phyloP scores from a whole-genome alignment of 1,140 invertebrate species.

The Drosophila fuyamai region DNA sequence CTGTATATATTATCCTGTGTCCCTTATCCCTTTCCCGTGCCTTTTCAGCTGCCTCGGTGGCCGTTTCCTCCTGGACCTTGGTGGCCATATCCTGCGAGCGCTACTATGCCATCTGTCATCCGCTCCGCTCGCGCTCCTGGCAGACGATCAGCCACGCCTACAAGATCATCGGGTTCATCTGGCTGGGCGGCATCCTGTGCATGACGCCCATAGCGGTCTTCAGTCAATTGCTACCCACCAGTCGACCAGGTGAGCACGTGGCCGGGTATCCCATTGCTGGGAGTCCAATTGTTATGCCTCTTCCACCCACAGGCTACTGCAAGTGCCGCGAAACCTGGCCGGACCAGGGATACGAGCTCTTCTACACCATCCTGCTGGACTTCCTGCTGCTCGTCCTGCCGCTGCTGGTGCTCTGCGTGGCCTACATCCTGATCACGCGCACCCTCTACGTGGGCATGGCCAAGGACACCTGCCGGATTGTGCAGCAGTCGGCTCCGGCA shows the following conservation, averaged over 20 bases:
- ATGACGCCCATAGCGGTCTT: constrained; percentile 89
- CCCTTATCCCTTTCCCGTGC: background rate
- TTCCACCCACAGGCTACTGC: constrained; percentile 68
- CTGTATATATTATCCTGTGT: background rate
- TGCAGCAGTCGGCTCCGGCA: constrained; percentile 7
- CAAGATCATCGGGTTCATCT: constrained; percentile 92
- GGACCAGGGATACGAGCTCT: constrained; percentile 86
- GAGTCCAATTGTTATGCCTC: background rate
- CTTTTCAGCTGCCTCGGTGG: constrained; percentile 91
- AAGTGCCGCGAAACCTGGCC: constrained; percentile 92
- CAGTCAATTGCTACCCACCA: constrained; percentile 87
- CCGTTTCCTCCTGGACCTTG: constrained; percentile 95
- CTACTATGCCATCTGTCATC: constrained; percentile 96
- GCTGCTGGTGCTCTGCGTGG: constrained; percentile 90
- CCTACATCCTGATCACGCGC: constrained; percentile 90
- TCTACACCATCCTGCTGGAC: constrained; percentile 91
- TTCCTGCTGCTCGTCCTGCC: constrained; percentile 90
- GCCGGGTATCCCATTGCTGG: no score
- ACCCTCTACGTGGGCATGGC: constrained; percentile 89
- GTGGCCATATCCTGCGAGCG: constrained; percentile 95
- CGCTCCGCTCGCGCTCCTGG: constrained; percentile 93
- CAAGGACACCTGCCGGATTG: constrained; percentile 32
- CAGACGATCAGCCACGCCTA: constrained; percentile 96
- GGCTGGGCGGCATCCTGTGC: constrained; percentile 89
- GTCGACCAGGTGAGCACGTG: constrained; percentile 64